Conservation (phyloP, 2,797 vertebrate genomes). For the Anas bernieri region DNA sequence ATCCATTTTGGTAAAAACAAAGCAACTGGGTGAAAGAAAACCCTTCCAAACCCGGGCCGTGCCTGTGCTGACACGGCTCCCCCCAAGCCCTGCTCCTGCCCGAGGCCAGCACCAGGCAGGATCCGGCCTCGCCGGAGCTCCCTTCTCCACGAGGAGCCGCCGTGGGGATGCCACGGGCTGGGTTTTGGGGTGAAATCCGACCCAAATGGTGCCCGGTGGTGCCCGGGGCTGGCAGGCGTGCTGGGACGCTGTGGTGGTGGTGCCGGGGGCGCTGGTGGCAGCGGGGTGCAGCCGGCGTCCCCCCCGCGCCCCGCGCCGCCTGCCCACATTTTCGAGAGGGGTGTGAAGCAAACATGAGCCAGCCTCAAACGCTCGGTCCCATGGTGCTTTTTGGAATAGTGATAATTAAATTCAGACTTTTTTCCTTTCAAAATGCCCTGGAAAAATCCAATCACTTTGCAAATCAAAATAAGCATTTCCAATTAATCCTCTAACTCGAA, state of each 20-base stretch:
- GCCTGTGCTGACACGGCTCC: neutral
- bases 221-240: too few relatives aligned
- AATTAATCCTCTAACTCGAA: slow-evolving; percentile 70
- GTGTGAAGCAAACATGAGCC: slow-evolving; percentile 58
- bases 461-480: slow-evolving; percentile 72
- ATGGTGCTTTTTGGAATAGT: slow-evolving; percentile 68
- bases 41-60: neutral
- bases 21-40: slow-evolving; percentile 25
- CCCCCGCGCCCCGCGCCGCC: neutral
- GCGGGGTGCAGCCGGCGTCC: neutral
- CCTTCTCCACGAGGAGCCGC: neutral
- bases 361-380: slow-evolving; percentile 51
- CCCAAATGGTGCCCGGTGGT: neutral
- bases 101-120: neutral
- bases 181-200: neutral
- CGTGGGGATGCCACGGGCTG: neutral
- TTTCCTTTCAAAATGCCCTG: slow-evolving; percentile 71
- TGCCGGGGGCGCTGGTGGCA: neutral
- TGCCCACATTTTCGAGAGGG: slow-evolving; percentile 2
- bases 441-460: slow-evolving; percentile 73
- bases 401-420: slow-evolving; percentile 72
- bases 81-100: neutral
- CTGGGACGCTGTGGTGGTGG: too few relatives aligned
- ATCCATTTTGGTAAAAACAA: slow-evolving; percentile 43
- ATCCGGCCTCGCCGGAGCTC: neutral